phyloP scores from a whole-genome alignment of 1,140 invertebrate genomes.

The Nymphalis io region DNA sequence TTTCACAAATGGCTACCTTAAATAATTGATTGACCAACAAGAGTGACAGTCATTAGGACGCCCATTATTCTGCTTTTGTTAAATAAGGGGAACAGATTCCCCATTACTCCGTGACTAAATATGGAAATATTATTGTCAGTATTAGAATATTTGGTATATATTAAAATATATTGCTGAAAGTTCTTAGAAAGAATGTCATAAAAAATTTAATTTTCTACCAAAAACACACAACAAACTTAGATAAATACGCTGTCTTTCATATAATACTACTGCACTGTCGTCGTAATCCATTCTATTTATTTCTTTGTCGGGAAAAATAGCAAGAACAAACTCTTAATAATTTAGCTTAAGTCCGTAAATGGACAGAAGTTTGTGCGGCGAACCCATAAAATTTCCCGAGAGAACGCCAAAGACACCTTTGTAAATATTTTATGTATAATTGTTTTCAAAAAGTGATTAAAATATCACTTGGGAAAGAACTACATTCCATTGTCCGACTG shows the following conservation, averaged over 20 bases:
- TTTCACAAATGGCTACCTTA: no score
- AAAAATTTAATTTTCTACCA: no score
- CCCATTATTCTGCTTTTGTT: no score
- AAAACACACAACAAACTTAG: background rate
- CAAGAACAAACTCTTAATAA: slow-evolving; percentile 20
- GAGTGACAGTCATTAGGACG: no score
- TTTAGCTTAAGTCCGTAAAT: slow-evolving; percentile 21
- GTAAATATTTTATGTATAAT: slow-evolving; percentile 20
- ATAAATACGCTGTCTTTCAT: background rate
- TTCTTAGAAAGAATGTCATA: no score
- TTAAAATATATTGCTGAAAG: no score
- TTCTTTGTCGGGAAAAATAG: slow-evolving; percentile 2
- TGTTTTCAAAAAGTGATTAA: slow-evolving; percentile 23
- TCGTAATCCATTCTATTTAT: slow-evolving; percentile 6
- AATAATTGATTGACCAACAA: no score
- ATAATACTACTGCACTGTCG: background rate
- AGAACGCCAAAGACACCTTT: slow-evolving; percentile 19
- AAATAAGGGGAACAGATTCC: no score
- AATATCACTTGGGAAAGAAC: background rate
- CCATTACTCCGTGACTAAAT: no score
- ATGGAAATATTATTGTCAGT: no score
- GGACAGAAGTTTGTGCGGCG: slow-evolving; percentile 11
- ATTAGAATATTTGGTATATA: no score
- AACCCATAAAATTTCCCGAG: slow-evolving; percentile 21
- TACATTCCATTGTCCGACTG: no score